A percentile compares a stretch with the other conserved stretches of the same genome.
Conservation (phyloP, 2,113 vertebrate species). For the Corythaeola cristata region DNA sequence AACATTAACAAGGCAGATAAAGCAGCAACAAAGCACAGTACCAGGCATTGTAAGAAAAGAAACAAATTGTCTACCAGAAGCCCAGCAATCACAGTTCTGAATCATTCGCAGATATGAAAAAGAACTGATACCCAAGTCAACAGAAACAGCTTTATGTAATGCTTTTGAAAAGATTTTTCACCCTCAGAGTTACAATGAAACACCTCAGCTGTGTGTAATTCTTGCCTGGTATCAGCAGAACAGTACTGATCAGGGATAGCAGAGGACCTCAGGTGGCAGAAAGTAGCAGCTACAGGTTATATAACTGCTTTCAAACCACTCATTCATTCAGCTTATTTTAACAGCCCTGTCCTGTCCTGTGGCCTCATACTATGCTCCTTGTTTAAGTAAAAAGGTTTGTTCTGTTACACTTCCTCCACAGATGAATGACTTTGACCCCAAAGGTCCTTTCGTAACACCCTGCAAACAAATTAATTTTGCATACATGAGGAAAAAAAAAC, state of each 20-base stretch:
- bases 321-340: not conserved
- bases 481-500: not conserved
- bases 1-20: not conserved
- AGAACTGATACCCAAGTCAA: not conserved
- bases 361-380: not conserved
- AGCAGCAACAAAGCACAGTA: not conserved
- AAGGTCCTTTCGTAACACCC: not conserved
- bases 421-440: not conserved
- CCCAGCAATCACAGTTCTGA: not conserved
- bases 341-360: not conserved
- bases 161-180: not conserved
- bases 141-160: not conserved
- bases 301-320: not conserved
- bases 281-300: not conserved
- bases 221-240: not conserved
- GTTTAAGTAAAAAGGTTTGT: not conserved
- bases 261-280: constrained; percentile 54
- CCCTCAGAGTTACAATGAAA: not conserved
- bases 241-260: not conserved
- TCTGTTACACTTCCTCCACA: not conserved
- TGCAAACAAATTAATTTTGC: not conserved
- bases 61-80: not conserved
- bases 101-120: not conserved
- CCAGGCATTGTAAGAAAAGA: not conserved
- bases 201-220: not conserved